Percentiles rank a stretch among this genome's conserved stretches.
These are phyloP conservation scores for Thymelicus acteon DNA, from an alignment of 2,888 invertebrate species.

Conservation along the genomic window DNA sequence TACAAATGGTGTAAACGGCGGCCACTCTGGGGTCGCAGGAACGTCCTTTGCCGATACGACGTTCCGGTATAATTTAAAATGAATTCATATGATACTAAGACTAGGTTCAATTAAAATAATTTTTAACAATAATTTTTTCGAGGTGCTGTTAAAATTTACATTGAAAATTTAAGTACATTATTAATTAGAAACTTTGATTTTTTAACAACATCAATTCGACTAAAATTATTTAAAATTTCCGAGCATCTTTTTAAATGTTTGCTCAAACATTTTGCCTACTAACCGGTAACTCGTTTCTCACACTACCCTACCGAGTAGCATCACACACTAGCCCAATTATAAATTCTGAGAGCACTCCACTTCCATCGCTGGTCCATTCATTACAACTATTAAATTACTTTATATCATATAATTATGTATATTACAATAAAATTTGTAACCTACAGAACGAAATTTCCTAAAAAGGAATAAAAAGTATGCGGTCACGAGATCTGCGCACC, in stretches of 20 bases:
- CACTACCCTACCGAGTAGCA: slow-evolving; percentile 45
- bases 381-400: slow-evolving; percentile 68
- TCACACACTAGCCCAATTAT: slow-evolving; percentile 74
- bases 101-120: slow-evolving; percentile 81
- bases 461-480: slow-evolving; percentile 64
- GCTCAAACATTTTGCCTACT: slow-evolving; percentile 79
- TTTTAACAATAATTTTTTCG: slow-evolving; percentile 71
- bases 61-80: slow-evolving; percentile 62
- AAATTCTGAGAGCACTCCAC: slow-evolving; percentile 79
- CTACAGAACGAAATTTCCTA: slow-evolving; percentile 82
- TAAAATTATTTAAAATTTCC: slow-evolving; percentile 74
- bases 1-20: slow-evolving; percentile 51
- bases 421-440: slow-evolving; percentile 84
- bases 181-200: slow-evolving; percentile 82
- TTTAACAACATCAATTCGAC: slow-evolving; percentile 84
- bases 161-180: slow-evolving; percentile 83
- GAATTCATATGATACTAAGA: slow-evolving; percentile 79
- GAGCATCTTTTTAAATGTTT: slow-evolving; percentile 82
- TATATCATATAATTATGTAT: slow-evolving; percentile 69
- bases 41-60: slow-evolving; percentile 55
- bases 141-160: slow-evolving; percentile 82
- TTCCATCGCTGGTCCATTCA: slow-evolving; percentile 80
- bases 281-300: slow-evolving; percentile 71
- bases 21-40: slow-evolving; percentile 39
- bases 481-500: slow-evolving; percentile 49